Base-by-base conservation (phyloP, 2,888 invertebrate species). In the Thecophora atra region DNA sequence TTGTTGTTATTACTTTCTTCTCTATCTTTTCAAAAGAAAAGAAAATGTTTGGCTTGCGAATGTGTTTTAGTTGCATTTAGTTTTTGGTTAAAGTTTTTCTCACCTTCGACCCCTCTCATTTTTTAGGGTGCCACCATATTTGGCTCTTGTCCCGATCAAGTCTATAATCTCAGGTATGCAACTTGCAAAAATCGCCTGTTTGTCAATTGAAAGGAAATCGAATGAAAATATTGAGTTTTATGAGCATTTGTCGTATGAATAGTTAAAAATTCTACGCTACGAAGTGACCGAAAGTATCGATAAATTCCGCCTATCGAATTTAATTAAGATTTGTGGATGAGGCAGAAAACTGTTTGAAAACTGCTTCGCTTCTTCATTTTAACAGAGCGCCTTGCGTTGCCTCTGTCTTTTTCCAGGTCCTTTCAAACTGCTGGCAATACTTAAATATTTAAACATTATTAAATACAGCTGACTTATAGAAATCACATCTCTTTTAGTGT, bases 161-260 rank as follows among this genome's bases (percentile, higher is more conserved):
- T 99, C 99, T 91, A 98, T 98, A 91, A 99, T 99, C 94, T 99
- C 99, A 89, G 99, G 99, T 91, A 99, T 98, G 94, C 98, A 98
- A 94, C 97, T 98, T 91, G 99, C 99, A 95, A 99, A 99, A 94
- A 99, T 98, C 92, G 99, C 99, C 98, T 98, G 86, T 85, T 82
- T 84, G 83, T 81, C 82, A 82, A 63, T 70, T 70, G 63, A 70
- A 70, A 70, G 37, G 63, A 70, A 24, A 69, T 69, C 24, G 70
- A 63, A 63, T 52, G n/a, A 47, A 47, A 47, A 37, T 6, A 37
- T 37, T 37, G 37, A 37, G 37, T 37, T 37, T 37, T 37, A 37
- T 37, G 37, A 37, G 37, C 37, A 37, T 47, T 47, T 47, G 47
- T 5, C 1, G n/a, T 17, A 17, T 47, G 4, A 47, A 47, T 5